Conservation (phyloP, 2,113 vertebrate species). For the Planiliza haematocheilus region DNA sequence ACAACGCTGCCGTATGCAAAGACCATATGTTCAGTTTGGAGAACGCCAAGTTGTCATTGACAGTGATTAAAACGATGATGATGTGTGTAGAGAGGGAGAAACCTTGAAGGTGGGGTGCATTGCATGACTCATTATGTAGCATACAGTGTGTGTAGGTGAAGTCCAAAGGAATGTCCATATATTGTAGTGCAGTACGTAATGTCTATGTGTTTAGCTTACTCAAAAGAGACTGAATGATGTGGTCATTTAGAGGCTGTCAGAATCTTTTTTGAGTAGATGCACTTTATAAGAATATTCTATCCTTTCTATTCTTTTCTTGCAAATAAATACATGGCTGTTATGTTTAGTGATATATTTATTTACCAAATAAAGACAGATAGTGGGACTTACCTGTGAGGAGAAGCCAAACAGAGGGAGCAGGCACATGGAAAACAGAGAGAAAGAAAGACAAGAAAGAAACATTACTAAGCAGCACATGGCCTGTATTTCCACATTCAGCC, state of each 20-base stretch:
- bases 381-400: constrained; percentile 76
- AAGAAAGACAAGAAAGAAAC: constrained; percentile 59
- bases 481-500: constrained; percentile 63
- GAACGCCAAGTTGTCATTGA: constrained; percentile 66
- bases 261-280: neutral
- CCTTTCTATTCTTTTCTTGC: neutral
- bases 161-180: constrained; percentile 15
- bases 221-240: constrained; percentile 29
- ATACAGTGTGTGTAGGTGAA: constrained; percentile 25
- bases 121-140: constrained; percentile 40
- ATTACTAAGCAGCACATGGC: constrained; percentile 67
- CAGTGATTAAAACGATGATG: constrained; percentile 59
- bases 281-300: constrained; percentile 4
- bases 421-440: constrained; percentile 64
- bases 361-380: constrained; percentile 19
- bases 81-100: constrained; percentile 58
- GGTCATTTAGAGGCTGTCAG: constrained; percentile 44
- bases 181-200: constrained; percentile 20
- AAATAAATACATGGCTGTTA: neutral
- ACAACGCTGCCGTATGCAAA: constrained; percentile 43
- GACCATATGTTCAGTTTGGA: constrained; percentile 55
- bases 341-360: constrained; percentile 26
- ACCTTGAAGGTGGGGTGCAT: constrained; percentile 28
- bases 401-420: constrained; percentile 29
- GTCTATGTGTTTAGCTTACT: constrained; percentile 59